These are phyloP conservation scores for Cetoscarus ocellatus DNA, from an alignment of 2,797 vertebrate species.

Conservation along the genomic window DNA sequence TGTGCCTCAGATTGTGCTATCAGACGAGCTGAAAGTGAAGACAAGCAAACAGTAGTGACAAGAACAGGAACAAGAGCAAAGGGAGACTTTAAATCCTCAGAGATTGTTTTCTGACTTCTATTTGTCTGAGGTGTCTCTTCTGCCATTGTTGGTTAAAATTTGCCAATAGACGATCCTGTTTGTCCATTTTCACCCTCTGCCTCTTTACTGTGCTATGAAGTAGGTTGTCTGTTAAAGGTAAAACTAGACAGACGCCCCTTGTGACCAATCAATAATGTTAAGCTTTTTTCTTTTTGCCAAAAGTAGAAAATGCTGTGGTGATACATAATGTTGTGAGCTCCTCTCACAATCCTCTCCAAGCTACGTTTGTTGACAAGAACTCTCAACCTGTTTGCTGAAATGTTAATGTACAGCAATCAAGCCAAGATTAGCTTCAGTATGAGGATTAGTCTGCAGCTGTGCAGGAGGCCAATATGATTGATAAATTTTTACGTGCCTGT, in stretches of 20 bases:
- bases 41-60: constrained; percentile 32
- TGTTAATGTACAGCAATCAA: constrained; percentile 28
- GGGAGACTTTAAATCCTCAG: constrained; percentile 35
- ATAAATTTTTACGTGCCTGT: constrained; percentile 79
- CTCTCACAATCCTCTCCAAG: constrained; percentile 39
- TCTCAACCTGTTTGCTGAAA: constrained; percentile 36
- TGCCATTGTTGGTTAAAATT: constrained; percentile 49
- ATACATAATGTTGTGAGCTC: constrained; percentile 52
- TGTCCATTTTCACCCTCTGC: constrained; percentile 55
- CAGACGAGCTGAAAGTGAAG: constrained; percentile 48
- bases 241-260: constrained; percentile 64
- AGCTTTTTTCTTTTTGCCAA: constrained; percentile 92
- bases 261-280: constrained; percentile 89
- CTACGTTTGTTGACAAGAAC: constrained; percentile 33
- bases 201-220: constrained; percentile 69
- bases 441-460: constrained; percentile 57
- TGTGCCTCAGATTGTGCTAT: constrained; percentile 67
- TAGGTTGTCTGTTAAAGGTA: constrained; percentile 43
- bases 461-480: constrained; percentile 61
- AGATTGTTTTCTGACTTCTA: constrained; percentile 42
- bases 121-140: constrained; percentile 44
- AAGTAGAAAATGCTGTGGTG: constrained; percentile 78
- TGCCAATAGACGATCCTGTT: constrained; percentile 51
- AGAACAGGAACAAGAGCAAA: constrained; percentile 20
- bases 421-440: constrained; percentile 33